These are phyloP conservation scores for Carterocephalus palaemon DNA, from an alignment of 2,888 invertebrate species.

Conservation along the genomic window DNA sequence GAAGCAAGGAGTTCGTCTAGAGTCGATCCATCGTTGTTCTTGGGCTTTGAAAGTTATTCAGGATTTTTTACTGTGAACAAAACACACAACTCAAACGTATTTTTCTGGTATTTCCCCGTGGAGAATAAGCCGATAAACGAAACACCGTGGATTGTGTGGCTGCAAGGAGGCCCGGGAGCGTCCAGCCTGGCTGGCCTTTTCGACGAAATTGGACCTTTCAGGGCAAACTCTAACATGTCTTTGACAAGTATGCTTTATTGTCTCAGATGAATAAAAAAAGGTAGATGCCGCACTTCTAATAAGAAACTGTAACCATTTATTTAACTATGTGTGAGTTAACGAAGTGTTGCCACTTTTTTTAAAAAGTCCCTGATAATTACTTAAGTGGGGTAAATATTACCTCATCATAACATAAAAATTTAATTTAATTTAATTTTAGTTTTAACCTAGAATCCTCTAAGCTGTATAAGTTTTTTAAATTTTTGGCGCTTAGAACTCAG, in stretches of 20 bases:
- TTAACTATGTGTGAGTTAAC: no score
- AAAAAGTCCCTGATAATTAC: no score
- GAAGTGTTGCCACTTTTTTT: no score
- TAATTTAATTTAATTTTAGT: no score
- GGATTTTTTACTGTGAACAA: constrained; percentile 84
- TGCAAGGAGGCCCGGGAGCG: constrained; percentile 91
- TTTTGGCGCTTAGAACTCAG: no score
- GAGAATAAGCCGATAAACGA: constrained; percentile 47
- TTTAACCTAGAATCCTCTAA: no score
- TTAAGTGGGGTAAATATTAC: no score
- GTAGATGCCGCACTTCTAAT: no score
- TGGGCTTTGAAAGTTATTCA: constrained; percentile 67
- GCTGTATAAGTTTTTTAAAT: no score
- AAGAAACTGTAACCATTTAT: no score
- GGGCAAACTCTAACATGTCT: constrained; percentile 32
- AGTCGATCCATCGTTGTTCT: constrained; percentile 51
- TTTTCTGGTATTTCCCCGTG: constrained; percentile 91
- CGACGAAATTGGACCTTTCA: constrained; percentile 63
- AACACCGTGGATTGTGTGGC: constrained; percentile 88
- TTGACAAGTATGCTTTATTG: constrained; percentile 48
- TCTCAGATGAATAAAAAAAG: no score
- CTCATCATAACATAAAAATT: no score
- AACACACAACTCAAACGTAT: constrained; percentile 84
- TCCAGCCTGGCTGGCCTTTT: constrained; percentile 76
- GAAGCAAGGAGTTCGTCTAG: constrained; percentile 47